Evolutionary conservation across 2,888 invertebrate species (phyloP), one percentile per base, ranked within the genome.

Genomic region (Endotricha flammealis): DNA sequence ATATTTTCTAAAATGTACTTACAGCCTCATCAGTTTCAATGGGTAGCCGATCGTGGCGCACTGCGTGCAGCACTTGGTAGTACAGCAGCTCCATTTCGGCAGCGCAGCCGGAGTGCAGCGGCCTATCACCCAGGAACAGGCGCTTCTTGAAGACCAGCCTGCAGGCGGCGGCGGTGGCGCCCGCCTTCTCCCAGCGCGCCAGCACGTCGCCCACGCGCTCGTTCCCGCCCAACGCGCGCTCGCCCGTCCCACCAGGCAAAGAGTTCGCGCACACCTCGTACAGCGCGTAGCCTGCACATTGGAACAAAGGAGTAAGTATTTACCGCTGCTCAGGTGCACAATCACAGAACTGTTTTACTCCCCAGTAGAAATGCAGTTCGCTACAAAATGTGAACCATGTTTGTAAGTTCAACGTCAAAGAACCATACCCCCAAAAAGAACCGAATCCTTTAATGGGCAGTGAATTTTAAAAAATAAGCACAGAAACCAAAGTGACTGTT

Each of bases 191-290:
- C 97, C 97, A 98, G 64, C 96, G 93, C 3, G 97, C 96, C 89
- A 98, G 93, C 12, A 97, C 96, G 74, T 98, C 98, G 0, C 96
- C 95, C 8, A 96, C 93, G 57, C 97, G 95, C 73, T 97, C 97
- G 61, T 93, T 93, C 5, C 92, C 90, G 29, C 92, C 89, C 48
- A 98, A 86, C 55, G 95, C 95, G 33, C 97, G 89, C 74, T 97
- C 97, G 0, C 86, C 87, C 43, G 78, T 74, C 17, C 85, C 81
- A 44, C 77, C 77, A 4, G 73, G 77, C 39, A 66, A 66, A 0
- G 94, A 92, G 53, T 90, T 92, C 2, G 95, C 96, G 48, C 96
- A 89, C 28, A 96, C 95, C 75, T 97, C 97, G 79, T 97, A 98
- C 41, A 98, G 90, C 0, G 97, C 95, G 74, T 97, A 98, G 9